Base-by-base conservation (phyloP, 2,797 vertebrate species). In the Crocodylus rhombifer region DNA sequence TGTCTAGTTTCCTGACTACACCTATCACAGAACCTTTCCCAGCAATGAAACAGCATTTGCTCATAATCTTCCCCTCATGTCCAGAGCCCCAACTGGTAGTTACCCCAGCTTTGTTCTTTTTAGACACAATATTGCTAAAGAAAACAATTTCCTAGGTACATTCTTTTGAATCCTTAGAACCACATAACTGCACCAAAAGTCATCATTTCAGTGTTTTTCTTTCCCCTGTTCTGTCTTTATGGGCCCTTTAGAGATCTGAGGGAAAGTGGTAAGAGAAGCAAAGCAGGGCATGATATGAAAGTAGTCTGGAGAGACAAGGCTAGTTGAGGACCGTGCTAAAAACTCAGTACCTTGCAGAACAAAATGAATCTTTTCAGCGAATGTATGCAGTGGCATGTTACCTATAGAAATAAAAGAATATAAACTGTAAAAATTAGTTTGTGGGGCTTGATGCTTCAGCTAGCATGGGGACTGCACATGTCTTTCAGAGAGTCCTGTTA, bases 381-480 rank as follows among this genome's bases (percentile, higher is more conserved):
- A 17, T 4, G 2, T 30, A 42, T 2, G 3, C 5, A 51, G 42
- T 51, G 10, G 9, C 42, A 51, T 51, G 42, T 51, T 51, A 9
- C 20, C 33, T 7, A 57, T 60, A 30, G 55, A 87, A 76, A 93
- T 87, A 83, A 1, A 55, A 2, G 62, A 63, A n/a, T 10, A 78
- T 30, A 61, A 33, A 16, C 20, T 51, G 61, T 28, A 15, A 5
- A 64, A 60, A 51, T 0, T 0, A 1, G 0, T 36, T 1, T 42
- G 57, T 3, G 3, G 58, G 8, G 6, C 4, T 57, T 25, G 79
- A 86, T 63, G 67, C 30, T 85, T 75, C 5, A 4, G 0, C 7
- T 51, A 88, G 20, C 4, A 1, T 25, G 63, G 51, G 86, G 64
- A 90, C 12, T 91, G 82, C 56, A 62, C 51, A 9, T 71, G 67